A percentile compares a stretch with the other conserved stretches of the same genome.
phyloP scores from a whole-genome alignment of 2,797 vertebrate genomes.

The Pristis pectinata region DNA sequence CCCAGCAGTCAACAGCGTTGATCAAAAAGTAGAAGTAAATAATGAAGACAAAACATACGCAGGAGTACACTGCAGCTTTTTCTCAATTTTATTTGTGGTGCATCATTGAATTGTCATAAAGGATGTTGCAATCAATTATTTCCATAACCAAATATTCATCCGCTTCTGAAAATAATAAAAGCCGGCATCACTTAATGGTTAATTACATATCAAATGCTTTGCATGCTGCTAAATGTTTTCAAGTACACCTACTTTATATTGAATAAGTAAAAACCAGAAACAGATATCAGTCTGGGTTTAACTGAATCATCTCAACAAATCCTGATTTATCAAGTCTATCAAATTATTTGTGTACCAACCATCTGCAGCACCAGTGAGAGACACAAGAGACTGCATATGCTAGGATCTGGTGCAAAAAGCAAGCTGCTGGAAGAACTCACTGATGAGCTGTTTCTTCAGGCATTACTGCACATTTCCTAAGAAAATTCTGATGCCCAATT shows the following conservation, averaged over 20 bases:
- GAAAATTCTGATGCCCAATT: not conserved
- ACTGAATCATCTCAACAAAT: not conserved
- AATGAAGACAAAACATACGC: not conserved
- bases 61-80: not conserved
- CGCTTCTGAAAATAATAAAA: conserved; percentile 1
- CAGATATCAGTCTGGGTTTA: not conserved
- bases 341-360: not conserved
- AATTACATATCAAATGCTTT: not conserved
- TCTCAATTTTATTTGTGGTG: not conserved
- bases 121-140: not conserved
- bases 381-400: no score
- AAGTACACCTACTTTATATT: conserved; percentile 3
- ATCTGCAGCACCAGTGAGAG: not conserved
- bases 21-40: not conserved
- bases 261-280: not conserved
- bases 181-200: not conserved
- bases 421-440: no score
- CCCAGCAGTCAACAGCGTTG: not conserved
- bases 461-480: not conserved
- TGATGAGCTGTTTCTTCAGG: not conserved
- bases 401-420: no score
- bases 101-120: conserved; percentile 13
- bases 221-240: not conserved
- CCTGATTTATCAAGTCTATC: not conserved
- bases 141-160: conserved; percentile 3